These are phyloP conservation scores for Periophthalmus modestus DNA, from an alignment of 2,113 vertebrate genomes.

Conservation along the genomic window DNA sequence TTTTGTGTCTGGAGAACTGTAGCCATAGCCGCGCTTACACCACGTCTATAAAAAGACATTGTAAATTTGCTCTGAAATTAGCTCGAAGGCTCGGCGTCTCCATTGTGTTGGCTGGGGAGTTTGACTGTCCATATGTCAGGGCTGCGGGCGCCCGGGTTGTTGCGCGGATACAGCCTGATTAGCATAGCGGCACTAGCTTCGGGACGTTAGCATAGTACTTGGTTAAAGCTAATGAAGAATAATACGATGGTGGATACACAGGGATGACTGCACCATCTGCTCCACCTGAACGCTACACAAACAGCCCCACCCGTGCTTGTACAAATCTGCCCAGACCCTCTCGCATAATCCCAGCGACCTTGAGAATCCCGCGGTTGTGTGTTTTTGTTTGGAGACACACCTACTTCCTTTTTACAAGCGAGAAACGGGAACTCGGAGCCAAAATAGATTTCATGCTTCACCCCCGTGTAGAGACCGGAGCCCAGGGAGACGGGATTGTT, in stretches of 20 bases:
- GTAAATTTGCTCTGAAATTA: slow-evolving; percentile 30
- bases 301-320: slow-evolving; percentile 20
- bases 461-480: not conserved
- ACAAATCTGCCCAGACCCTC: slow-evolving; percentile 16
- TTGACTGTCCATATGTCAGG: slow-evolving; percentile 48
- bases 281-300: slow-evolving; percentile 54
- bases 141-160: slow-evolving; percentile 46
- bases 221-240: slow-evolving; percentile 92
- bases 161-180: slow-evolving; percentile 51
- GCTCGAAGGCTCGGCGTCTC: slow-evolving; percentile 28
- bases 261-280: slow-evolving; percentile 88
- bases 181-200: slow-evolving; percentile 61
- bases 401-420: not conserved
- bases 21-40: not conserved
- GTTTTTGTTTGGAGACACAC: slow-evolving; percentile 7
- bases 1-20: not conserved
- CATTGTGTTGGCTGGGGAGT: slow-evolving; percentile 33
- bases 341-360: too few species aligned
- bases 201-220: slow-evolving; percentile 88
- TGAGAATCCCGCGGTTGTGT: slow-evolving; percentile 3
- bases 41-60: slow-evolving; percentile 24
- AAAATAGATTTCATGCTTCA: slow-evolving; percentile 8
- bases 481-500: not conserved
- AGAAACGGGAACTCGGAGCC: not conserved
- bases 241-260: slow-evolving; percentile 79